A percentile compares a stretch with the other conserved stretches of the same genome.
Evolutionary conservation across 2,888 invertebrate species (phyloP).

Genomic region (Cephus spinipes): DNA sequence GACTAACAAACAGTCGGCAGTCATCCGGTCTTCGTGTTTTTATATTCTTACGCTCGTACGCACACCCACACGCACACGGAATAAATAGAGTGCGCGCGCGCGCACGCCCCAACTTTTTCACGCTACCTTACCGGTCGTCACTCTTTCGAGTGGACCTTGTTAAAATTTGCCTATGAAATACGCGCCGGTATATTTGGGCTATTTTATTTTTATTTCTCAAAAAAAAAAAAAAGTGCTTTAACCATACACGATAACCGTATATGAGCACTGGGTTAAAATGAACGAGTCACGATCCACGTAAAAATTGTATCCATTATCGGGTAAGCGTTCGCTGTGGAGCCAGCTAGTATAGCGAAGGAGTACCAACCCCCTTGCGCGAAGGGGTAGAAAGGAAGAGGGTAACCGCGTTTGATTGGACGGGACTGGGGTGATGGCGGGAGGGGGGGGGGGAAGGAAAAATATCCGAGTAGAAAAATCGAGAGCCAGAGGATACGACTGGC

Average conservation of each 20-base stretch:
- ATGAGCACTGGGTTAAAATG: background rate
- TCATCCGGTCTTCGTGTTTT: conserved; percentile 67
- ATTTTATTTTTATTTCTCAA: background rate
- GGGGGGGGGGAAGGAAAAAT: conserved; percentile 26
- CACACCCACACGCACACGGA: conserved; percentile 21
- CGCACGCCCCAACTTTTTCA: conserved; percentile 33
- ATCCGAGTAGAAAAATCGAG: conserved; percentile 33
- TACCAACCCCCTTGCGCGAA: background rate
- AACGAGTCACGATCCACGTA: background rate
- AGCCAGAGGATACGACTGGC: conserved; percentile 19
- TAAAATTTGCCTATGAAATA: background rate
- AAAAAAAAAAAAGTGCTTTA: background rate
- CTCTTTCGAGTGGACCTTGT: background rate
- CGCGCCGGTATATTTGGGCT: background rate
- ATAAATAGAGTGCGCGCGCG: conserved; percentile 39
- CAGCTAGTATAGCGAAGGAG: background rate
- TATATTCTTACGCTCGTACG: conserved; percentile 62
- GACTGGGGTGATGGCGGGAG: background rate
- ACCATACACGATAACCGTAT: background rate
- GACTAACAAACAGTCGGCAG: conserved; percentile 67
- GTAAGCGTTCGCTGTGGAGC: background rate
- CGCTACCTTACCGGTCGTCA: background rate
- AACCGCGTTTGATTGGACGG: conserved; percentile 5
- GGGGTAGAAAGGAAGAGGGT: background rate
- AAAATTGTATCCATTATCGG: background rate